Evolutionary conservation across 1,140 invertebrate species (phyloP).

Genomic region (Oryctes rhinoceros): DNA sequence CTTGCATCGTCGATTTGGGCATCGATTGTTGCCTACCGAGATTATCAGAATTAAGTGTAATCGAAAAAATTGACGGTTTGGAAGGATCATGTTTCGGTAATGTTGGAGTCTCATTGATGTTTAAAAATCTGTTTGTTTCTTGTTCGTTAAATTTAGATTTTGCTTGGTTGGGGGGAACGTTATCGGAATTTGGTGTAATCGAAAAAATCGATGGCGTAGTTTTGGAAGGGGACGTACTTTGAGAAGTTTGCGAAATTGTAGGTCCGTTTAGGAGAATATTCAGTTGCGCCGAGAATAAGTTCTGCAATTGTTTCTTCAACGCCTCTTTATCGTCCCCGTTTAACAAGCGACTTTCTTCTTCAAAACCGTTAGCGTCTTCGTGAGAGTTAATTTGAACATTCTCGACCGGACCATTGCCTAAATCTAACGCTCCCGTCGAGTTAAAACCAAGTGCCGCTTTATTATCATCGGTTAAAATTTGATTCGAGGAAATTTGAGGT

Average conservation of each 20-base stretch:
- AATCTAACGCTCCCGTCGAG: neutral
- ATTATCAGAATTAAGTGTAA: slow-evolving; percentile 7
- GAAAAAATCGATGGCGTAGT: slow-evolving; percentile 19
- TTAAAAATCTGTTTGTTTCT: neutral
- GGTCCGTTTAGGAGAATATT: neutral
- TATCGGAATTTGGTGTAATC: neutral
- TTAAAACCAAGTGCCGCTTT: neutral
- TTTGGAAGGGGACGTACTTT: neutral
- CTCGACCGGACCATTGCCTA: neutral
- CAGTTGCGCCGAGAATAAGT: neutral
- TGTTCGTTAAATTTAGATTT: neutral
- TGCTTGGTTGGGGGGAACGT: neutral
- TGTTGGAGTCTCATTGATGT: neutral
- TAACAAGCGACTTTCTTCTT: neutral
- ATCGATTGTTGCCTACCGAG: neutral
- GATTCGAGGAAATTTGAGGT: neutral
- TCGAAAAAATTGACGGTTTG: neutral
- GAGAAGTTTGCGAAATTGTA: neutral
- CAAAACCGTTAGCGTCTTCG: neutral
- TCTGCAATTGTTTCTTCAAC: neutral
- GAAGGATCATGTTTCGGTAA: neutral
- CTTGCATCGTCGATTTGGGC: neutral
- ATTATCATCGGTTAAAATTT: neutral
- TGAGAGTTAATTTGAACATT: neutral
- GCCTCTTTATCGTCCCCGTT: neutral